Percentiles rank a stretch among this genome's conserved stretches.
These are phyloP conservation scores for Apoda limacodes DNA, from an alignment of 2,888 invertebrate species.

Conservation along the genomic window DNA sequence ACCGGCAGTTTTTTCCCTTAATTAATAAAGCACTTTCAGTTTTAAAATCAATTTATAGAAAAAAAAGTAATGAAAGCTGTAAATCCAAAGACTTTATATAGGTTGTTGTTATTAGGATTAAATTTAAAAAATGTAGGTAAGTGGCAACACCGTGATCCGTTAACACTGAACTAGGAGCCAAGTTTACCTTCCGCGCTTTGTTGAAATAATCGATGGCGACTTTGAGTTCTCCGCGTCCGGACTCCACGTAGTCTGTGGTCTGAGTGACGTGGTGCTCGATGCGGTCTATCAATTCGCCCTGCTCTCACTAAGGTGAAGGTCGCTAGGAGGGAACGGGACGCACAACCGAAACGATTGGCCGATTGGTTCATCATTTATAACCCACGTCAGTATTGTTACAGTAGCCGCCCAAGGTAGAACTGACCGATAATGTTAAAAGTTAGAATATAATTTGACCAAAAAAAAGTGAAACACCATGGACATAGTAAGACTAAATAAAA, in stretches of 20 bases:
- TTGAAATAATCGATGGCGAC: conserved; percentile 85
- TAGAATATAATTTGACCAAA: conserved; percentile 19
- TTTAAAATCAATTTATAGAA: too few species aligned
- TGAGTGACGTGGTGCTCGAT: conserved; percentile 94
- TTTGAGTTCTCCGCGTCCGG: conserved; percentile 82
- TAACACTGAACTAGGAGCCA: too few species aligned
- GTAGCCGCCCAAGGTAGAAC: conserved; percentile 39
- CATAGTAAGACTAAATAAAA: conserved; percentile 22
- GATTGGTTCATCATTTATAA: conserved; percentile 60
- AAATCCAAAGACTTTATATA: too few species aligned
- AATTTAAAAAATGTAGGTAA: too few species aligned
- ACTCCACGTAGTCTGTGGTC: conserved; percentile 85
- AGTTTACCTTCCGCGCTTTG: conserved; percentile 90
- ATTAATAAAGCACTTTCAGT: too few species aligned
- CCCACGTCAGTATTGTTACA: conserved; percentile 37
- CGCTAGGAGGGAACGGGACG: conserved; percentile 49
- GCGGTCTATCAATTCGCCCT: conserved; percentile 96
- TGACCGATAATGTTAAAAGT: conserved; percentile 40
- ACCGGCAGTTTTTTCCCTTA: too few species aligned
- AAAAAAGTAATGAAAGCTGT: too few species aligned
- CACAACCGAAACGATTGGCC: conserved; percentile 34
- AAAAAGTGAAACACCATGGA: conserved; percentile 4
- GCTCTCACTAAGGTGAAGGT: conserved; percentile 52
- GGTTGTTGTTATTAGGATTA: too few species aligned
- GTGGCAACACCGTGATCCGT: too few species aligned